Evolutionary conservation across 2,888 invertebrate genomes (phyloP).

Genomic region (Eurytoma adleriae): DNA sequence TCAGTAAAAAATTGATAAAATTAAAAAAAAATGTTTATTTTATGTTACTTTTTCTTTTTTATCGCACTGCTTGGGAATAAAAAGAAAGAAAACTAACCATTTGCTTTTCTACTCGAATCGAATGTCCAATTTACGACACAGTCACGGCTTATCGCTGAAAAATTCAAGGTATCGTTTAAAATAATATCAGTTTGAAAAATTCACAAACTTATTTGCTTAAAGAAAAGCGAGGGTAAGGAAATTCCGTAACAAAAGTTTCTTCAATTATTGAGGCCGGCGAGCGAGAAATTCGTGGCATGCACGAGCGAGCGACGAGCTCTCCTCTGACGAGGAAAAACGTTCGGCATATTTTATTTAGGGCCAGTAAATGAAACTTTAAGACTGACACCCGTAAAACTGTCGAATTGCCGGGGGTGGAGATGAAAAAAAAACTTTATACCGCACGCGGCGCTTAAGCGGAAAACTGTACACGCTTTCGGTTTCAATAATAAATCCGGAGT

Average conservation of each 20-base stretch:
- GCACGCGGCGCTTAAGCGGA: neutral
- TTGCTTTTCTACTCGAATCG: too few relatives aligned
- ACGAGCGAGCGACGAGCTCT: neutral
- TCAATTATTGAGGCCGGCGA: conserved; percentile 20
- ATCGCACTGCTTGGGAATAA: too few relatives aligned
- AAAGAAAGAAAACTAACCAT: too few relatives aligned
- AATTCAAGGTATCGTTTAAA: conserved; percentile 23
- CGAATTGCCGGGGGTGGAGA: neutral
- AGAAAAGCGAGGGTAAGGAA: neutral
- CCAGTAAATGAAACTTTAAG: conserved; percentile 38
- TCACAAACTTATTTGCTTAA: conserved; percentile 16
- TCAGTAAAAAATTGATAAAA: too few relatives aligned
- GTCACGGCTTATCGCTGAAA: neutral
- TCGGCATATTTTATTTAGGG: conserved; percentile 17
- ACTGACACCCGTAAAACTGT: neutral
- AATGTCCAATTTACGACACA: too few relatives aligned
- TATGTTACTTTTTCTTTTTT: too few relatives aligned
- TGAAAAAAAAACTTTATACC: neutral
- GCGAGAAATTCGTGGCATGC: conserved; percentile 8
- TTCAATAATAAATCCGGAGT: neutral
- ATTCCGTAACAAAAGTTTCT: conserved; percentile 12
- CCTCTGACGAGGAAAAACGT: conserved; percentile 24
- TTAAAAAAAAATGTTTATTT: too few relatives aligned
- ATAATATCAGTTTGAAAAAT: conserved; percentile 26
- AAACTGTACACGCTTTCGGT: neutral